phyloP scores from a whole-genome alignment of 2,888 invertebrate species.

The Polymixis flavicincta region DNA sequence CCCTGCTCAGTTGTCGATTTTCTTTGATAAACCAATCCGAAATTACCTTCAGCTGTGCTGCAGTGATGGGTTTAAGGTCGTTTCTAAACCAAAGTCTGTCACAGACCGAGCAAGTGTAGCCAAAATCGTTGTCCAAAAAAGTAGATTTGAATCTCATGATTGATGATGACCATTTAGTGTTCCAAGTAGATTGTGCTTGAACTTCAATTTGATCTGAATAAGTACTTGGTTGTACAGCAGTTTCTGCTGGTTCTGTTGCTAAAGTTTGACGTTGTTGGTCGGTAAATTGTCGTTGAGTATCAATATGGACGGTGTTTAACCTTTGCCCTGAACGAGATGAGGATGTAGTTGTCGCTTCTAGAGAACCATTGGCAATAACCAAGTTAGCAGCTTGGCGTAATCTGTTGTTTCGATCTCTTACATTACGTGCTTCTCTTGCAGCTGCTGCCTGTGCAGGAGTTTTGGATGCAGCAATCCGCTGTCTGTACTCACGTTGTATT shows the following conservation, averaged over 20 bases:
- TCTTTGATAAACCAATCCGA: constrained; percentile 51
- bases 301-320: too few species aligned
- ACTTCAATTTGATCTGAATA: constrained; percentile 1
- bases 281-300: constrained; percentile 24
- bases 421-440: too few species aligned
- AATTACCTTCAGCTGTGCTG: constrained; percentile 69
- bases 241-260: constrained; percentile 47
- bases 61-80: constrained; percentile 74
- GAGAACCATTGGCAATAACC: too few species aligned
- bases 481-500: too few species aligned
- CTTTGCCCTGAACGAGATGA: too few species aligned
- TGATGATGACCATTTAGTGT: constrained; percentile 68
- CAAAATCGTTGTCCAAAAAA: constrained; percentile 73
- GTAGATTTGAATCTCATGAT: constrained; percentile 70
- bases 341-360: too few species aligned
- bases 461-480: too few species aligned
- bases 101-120: constrained; percentile 73
- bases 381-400: too few species aligned
- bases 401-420: too few species aligned
- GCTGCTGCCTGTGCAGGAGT: too few species aligned
- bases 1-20: not conserved
- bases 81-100: constrained; percentile 76
- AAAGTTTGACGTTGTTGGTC: constrained; percentile 51
- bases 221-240: constrained; percentile 25
- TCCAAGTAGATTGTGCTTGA: constrained; percentile 14